Conservation (phyloP, 2,113 vertebrate genomes). For the Sardina pilchardus region DNA sequence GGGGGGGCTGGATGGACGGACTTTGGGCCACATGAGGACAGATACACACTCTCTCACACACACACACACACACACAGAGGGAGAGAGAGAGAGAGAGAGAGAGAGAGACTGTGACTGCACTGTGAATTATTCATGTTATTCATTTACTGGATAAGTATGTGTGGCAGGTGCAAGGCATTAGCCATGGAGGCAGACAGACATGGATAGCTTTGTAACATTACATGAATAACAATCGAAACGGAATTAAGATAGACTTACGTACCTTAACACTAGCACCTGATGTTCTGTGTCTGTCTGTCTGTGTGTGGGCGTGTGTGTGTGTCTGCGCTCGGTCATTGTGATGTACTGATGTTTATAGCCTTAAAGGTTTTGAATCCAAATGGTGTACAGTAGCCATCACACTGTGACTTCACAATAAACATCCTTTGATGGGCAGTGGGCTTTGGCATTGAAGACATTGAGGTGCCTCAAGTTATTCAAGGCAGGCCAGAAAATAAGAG, state of each 20-base stretch:
- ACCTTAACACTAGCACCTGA: background rate
- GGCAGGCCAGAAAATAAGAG: background rate
- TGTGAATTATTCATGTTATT: slow-evolving; percentile 9
- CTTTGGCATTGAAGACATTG: background rate
- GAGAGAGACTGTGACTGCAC: background rate
- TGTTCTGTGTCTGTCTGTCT: background rate
- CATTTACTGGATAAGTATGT: background rate
- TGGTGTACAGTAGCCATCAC: background rate
- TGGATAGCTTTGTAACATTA: background rate
- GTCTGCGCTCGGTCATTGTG: too few species aligned
- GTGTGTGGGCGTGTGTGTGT: too few species aligned
- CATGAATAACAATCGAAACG: background rate
- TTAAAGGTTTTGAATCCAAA: background rate
- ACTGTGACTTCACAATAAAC: background rate
- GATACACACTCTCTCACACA: slow-evolving; percentile 9
- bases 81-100: slow-evolving; percentile 6
- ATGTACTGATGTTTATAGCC: background rate
- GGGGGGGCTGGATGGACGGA: too few species aligned
- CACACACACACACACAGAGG: background rate
- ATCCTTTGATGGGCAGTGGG: background rate
- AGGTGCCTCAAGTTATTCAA: background rate
- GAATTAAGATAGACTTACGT: background rate
- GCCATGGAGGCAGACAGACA: background rate
- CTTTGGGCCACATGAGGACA: background rate
- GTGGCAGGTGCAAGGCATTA: background rate